A percentile compares a stretch with the other conserved stretches of the same genome.
phyloP scores from a whole-genome alignment of 2,888 invertebrate genomes.

The Ormia ochracea region DNA sequence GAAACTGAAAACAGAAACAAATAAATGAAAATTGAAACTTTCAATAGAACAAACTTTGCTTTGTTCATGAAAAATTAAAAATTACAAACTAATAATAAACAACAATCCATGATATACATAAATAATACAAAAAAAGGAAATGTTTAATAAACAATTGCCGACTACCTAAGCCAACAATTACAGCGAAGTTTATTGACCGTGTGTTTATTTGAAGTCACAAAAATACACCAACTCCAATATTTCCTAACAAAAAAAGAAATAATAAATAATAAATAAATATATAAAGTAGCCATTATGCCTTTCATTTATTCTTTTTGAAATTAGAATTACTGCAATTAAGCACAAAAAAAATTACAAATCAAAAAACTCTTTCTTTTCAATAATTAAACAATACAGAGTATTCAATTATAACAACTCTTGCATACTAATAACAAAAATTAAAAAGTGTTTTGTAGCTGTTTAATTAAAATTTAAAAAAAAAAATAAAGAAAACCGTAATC shows the following conservation, averaged over 20 bases:
- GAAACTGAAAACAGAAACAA: not conserved
- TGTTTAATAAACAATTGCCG: constrained; percentile 3
- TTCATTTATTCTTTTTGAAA: not conserved
- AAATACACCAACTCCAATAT: not conserved
- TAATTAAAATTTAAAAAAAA: constrained; percentile 8
- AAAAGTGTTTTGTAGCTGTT: constrained; percentile 4
- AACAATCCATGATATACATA: constrained; percentile 1
- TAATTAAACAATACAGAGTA: not conserved
- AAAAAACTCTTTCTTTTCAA: too few relatives aligned
- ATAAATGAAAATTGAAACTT: not conserved
- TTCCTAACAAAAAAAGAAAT: not conserved
- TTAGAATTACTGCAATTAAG: not conserved
- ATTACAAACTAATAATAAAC: not conserved
- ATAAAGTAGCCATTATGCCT: not conserved
- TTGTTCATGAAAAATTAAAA: not conserved
- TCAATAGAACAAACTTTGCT: not conserved
- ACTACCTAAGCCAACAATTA: not conserved
- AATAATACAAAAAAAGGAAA: not conserved
- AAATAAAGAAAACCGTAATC: not conserved
- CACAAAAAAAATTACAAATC: too few relatives aligned
- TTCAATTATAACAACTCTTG: not conserved
- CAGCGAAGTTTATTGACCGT: constrained; percentile 37
- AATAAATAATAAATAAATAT: too few relatives aligned
- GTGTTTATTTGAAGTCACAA: not conserved
- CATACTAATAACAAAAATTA: not conserved